Percentiles rank a stretch among this genome's conserved stretches.
Conservation (phyloP, 2,797 vertebrate genomes). For the Petrocephalus schoutedeni region DNA sequence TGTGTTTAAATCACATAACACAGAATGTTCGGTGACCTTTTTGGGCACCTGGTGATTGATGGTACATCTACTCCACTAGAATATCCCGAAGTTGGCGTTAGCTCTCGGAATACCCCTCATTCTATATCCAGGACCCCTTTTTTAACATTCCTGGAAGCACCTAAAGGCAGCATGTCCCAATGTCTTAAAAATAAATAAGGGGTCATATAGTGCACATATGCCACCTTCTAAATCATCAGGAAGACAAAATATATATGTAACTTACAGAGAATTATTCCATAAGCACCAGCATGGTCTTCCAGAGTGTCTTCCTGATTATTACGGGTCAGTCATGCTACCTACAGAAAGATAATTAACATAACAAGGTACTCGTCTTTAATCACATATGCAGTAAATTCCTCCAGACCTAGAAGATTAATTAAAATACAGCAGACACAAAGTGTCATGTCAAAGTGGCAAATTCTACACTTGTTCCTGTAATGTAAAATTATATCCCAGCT, state of each 20-base stretch:
- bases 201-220: not conserved
- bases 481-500: not conserved
- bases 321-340: not conserved
- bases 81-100: conserved; percentile 35
- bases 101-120: conserved; percentile 29
- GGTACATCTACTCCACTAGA: conserved; percentile 30
- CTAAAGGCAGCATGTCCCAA: conserved; percentile 24
- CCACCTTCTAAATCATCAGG: not conserved
- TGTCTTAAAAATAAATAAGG: not conserved
- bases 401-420: not conserved
- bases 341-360: not conserved
- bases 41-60: conserved; percentile 40
- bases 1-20: not conserved
- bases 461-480: not conserved
- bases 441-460: not conserved
- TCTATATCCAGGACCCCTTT: conserved; percentile 47
- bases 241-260: not conserved
- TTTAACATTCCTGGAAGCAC: conserved; percentile 43
- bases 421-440: not conserved
- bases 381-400: not conserved
- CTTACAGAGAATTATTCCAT: not conserved
- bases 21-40: not conserved
- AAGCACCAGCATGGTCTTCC: not conserved
- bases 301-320: not conserved
- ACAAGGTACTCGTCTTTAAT: no score